Evolutionary conservation across 2,797 vertebrate genomes (phyloP).

Genomic region (Cryptoblepharus egeriae): DNA sequence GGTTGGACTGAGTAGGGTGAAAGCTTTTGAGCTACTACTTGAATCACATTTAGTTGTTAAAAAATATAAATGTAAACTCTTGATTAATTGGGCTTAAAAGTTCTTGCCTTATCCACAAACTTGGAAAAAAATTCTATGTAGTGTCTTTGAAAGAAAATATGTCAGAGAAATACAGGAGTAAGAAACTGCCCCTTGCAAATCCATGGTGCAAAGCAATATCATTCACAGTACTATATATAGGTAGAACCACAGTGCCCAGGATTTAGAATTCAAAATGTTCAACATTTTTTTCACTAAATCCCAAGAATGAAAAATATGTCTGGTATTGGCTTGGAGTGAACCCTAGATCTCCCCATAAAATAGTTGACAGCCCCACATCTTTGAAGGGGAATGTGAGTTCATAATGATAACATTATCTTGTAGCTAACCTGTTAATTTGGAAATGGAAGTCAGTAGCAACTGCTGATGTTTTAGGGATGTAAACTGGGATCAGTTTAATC

Average conservation of each 20-base stretch:
- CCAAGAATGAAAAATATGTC: neutral
- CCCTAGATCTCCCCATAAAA: neutral
- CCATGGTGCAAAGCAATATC: no score
- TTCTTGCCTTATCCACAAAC: neutral
- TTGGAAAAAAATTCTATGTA: neutral
- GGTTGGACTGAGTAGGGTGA: fast-evolving
- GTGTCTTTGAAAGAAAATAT: neutral
- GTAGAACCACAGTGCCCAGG: neutral
- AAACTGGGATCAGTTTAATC: neutral
- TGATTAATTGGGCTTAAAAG: no score
- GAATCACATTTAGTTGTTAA: no score
- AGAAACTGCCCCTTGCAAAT: no score
- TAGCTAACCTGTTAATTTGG: neutral
- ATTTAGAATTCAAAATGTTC: neutral
- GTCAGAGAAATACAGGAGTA: no score
- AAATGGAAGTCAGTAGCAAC: neutral
- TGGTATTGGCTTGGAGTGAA: neutral
- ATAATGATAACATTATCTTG: neutral
- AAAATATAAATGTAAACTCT: no score
- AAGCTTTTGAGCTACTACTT: fast-evolving
- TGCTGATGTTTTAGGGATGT: neutral
- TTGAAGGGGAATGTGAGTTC: neutral
- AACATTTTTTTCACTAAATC: neutral
- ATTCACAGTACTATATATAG: neutral
- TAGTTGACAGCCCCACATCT: neutral